Percentiles rank a stretch among this genome's conserved stretches.
Conservation (phyloP, 1,140 invertebrate genomes). For the Pentalonia nigronervosa region DNA sequence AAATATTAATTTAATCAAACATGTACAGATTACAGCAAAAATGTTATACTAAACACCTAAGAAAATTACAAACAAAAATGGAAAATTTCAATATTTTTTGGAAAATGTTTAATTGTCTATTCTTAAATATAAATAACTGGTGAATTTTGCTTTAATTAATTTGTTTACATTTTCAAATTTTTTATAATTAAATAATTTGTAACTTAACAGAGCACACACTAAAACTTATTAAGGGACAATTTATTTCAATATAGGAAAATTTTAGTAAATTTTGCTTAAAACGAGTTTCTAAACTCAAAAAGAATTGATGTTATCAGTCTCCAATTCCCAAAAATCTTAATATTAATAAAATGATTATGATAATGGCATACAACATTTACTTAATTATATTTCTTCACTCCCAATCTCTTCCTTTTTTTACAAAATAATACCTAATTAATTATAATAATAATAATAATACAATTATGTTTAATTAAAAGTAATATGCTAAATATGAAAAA, state of each 20-base stretch:
- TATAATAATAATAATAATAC: conserved; percentile 44
- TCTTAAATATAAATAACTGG: conserved; percentile 32
- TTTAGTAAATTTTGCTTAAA: conserved; percentile 9
- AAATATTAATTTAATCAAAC: conserved; percentile 30
- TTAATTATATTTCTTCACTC: conserved; percentile 40
- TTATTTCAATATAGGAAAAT: conserved; percentile 19
- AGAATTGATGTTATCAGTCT: conserved; percentile 57
- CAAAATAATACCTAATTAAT: conserved; percentile 51
- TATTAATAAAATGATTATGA: conserved; percentile 13
- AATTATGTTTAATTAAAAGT: conserved; percentile 37
- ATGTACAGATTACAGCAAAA: conserved; percentile 20
- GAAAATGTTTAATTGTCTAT: conserved; percentile 30
- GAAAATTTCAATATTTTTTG: background rate
- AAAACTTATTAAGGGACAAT: background rate
- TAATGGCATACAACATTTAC: conserved; percentile 41
- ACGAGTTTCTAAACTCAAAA: conserved; percentile 13
- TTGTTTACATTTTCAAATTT: background rate
- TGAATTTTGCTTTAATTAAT: background rate
- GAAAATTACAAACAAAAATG: background rate
- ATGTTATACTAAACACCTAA: background rate
- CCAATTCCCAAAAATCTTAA: conserved; percentile 48
- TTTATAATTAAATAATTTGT: conserved; percentile 19
- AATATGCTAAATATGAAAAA: conserved; percentile 42
- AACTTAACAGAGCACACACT: conserved; percentile 8
- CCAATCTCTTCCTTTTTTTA: conserved; percentile 25